Base-by-base conservation (phyloP, 2,888 invertebrate species). In the Caenorhabditis japonica region DNA sequence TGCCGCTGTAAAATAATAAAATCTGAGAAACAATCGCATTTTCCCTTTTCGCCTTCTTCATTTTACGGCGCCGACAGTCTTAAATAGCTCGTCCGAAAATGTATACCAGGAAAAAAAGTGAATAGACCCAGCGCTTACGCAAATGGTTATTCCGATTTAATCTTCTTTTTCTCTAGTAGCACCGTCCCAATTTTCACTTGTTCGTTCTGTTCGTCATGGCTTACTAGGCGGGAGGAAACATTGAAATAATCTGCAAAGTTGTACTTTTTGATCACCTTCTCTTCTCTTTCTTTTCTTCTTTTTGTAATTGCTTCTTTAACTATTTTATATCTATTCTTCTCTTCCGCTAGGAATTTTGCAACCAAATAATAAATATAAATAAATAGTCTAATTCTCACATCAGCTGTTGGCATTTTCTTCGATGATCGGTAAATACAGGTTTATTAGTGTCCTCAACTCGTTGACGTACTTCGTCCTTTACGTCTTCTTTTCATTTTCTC, bases 101-200 rank as follows among this genome's bases (percentile, higher is more conserved):
- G n/a, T n/a, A n/a, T n/a, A n/a, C n/a, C n/a, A 62, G 53, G 39
- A 53, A 46, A 33, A 47, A 64, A 55, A 64, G 62, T 47, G 41
- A 46, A 46, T 44, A 62, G 62, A 62, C 62, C 51, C 62, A 53
- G 62, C 62, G 62, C 53, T 64, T 64, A 64, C 47, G 62, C 62
- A 64, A 64, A 64, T 64, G 53, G n/a, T n/a, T n/a, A n/a, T n/a
- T 64, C 55, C 62, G 55, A 39, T 64, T 55, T 64, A 64, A 64
- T 64, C 62, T 64, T 36, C 47, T 46, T 64, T 38, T 21, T 30
- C 25, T 62, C 55, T 62, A 55, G 53, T 53, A 62, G 62, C 55
- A 55, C 55, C 53, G 55, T 64, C 62, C 55, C 47, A 55, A 41
- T 55, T 62, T 64, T 64, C 55, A 30, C 62, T 55, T 55, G 25